A percentile compares a stretch with the other conserved stretches of the same genome.
phyloP scores from a whole-genome alignment of 2,113 vertebrate species.

The Odocoileus virginianus region DNA sequence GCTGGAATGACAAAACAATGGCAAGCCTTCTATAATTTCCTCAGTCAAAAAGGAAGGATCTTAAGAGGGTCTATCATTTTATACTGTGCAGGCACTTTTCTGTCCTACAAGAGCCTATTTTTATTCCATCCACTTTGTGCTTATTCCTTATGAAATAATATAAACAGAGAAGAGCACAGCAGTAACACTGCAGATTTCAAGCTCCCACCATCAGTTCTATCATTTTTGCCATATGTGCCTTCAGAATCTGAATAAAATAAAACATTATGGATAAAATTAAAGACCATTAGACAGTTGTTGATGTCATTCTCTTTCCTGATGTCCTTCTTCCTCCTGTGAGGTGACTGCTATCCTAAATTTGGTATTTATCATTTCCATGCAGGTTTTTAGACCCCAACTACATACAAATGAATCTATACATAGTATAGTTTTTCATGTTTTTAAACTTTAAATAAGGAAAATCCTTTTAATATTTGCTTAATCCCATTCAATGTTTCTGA shows the following conservation, averaged over 20 bases:
- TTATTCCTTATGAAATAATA: constrained; percentile 16
- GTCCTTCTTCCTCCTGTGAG: not conserved
- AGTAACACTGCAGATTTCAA: not conserved
- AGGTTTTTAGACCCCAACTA: not conserved
- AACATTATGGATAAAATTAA: not conserved
- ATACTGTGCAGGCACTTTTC: not conserved
- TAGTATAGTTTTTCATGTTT: not conserved
- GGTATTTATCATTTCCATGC: not conserved
- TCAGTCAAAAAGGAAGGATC: not conserved
- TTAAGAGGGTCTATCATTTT: not conserved
- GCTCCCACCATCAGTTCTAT: not conserved
- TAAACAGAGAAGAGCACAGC: not conserved
- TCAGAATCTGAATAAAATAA: not conserved
- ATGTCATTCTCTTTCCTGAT: not conserved
- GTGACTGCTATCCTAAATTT: not conserved
- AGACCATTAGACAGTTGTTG: not conserved
- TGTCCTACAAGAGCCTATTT: not conserved
- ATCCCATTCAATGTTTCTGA: not conserved
- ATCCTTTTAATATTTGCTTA: not conserved
- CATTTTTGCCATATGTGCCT: not conserved
- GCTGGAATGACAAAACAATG: not conserved
- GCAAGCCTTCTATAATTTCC: not conserved
- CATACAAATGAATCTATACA: not conserved
- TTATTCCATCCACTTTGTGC: not conserved
- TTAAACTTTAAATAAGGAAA: not conserved